Percentiles rank a stretch among this genome's conserved stretches.
phyloP scores from a whole-genome alignment of 92 coral and sea anemone genomes.

The Palythoa heliodiscus region DNA sequence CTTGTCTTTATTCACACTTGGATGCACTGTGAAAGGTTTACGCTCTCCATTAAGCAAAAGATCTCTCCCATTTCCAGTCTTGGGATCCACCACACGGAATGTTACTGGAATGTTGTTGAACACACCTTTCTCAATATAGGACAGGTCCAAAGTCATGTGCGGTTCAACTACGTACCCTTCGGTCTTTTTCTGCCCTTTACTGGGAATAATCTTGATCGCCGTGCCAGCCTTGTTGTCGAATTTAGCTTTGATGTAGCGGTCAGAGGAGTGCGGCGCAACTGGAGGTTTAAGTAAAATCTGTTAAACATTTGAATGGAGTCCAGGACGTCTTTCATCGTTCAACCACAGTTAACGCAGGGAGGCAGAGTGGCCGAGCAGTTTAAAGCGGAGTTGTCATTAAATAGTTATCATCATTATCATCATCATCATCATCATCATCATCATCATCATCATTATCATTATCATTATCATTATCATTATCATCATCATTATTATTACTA shows the following conservation, averaged over 20 bases:
- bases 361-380: no score
- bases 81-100: slow-evolving; percentile 85
- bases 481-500: no score
- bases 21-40: slow-evolving; percentile 82
- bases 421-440: no score
- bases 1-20: slow-evolving; percentile 67
- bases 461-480: no score
- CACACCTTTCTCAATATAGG: slow-evolving; percentile 90
- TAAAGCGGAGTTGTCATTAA: no score
- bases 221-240: slow-evolving; percentile 94
- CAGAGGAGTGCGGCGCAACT: slow-evolving; percentile 84
- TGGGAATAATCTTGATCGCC: slow-evolving; percentile 83
- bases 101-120: slow-evolving; percentile 91
- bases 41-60: slow-evolving; percentile 79
- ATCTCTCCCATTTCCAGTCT: slow-evolving; percentile 57
- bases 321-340: neutral
- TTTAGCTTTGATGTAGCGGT: slow-evolving; percentile 92
- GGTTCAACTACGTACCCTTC: slow-evolving; percentile 95
- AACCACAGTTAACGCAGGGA: neutral
- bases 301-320: neutral
- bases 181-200: slow-evolving; percentile 86
- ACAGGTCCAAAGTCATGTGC: slow-evolving; percentile 93
- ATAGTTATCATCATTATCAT: no score
- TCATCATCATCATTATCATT: no score
- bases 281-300: neutral